Base-by-base conservation (phyloP, 92 coral and sea anemone species). In the Zoanthus gigantus region DNA sequence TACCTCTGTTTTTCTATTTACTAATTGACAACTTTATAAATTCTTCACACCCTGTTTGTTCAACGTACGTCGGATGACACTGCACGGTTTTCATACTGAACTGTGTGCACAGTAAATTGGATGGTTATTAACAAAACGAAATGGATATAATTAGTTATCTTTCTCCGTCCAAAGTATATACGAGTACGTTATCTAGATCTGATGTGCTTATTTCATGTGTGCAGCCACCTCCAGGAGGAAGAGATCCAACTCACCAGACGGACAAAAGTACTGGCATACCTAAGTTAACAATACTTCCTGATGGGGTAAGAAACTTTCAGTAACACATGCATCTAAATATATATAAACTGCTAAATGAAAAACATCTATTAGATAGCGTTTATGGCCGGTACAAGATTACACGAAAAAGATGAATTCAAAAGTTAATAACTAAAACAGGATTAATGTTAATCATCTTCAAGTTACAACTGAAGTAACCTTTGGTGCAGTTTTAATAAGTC, bases 271-370 rank as follows among this genome's bases (percentile, higher is more conserved):
- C 85, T 0, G 85, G 85, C 18, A 9, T 81, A 56, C 85, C 85
- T 10, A 81, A 48, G 46, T 10, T 81, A 14, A 66, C 85, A 44
- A 81, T 81, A 66, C 61, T 81, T 45, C 85, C 85, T 46, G 85
- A 81, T 47, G 85, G 85, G 85, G 85, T 81, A 81, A 81, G 85
- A 65, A 9, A 7, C 72, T 0, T 60, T 42, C 9, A 78, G 37
- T 12, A 47, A 14, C 17, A 53, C 68, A 9, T 47, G 7, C 16
- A 44, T 4, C 77, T 30, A 0, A 9, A 44, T 71, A 18, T 6
- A 11, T 6, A 29, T 48, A 74, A 50, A 12, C 65, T 54, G 23
- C n/a, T 53, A 54, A 17, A 53, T 6, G 60, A 44, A 45, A 73
- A 73, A 37, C 28, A 28, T 5, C 9, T 6, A 7, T 23, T 52